A percentile compares a stretch with the other conserved stretches of the same genome.
phyloP scores from a whole-genome alignment of 1,140 invertebrate species.

The Aphelinus atriplicis region DNA sequence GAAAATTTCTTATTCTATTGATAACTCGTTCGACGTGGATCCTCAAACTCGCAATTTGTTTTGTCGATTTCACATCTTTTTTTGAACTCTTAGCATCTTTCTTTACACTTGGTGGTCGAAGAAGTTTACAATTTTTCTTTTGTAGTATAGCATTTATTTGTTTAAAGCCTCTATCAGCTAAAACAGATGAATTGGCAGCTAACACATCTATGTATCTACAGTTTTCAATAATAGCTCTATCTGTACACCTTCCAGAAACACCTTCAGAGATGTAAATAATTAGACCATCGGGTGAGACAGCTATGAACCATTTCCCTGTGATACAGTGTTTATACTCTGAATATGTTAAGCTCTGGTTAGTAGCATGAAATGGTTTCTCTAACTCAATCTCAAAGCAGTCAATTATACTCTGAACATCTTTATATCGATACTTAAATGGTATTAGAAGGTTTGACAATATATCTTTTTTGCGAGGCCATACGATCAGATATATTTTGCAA shows the following conservation, averaged over 20 bases:
- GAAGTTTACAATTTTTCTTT: constrained; percentile 42
- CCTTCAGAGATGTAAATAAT: constrained; percentile 59
- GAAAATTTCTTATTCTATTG: constrained; percentile 54
- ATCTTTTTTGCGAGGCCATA: too few species aligned
- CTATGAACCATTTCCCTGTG: constrained; percentile 62
- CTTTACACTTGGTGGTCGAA: constrained; percentile 58
- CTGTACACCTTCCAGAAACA: constrained; percentile 56
- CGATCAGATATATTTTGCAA: too few species aligned
- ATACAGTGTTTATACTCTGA: constrained; percentile 62
- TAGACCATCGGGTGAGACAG: constrained; percentile 58
- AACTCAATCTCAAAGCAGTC: constrained; percentile 59
- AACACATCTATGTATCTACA: constrained; percentile 49
- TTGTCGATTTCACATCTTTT: constrained; percentile 51
- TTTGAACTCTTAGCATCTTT: constrained; percentile 34
- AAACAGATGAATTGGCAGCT: constrained; percentile 34
- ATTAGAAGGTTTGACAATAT: too few species aligned
- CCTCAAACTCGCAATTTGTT: constrained; percentile 57
- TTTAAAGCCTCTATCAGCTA: too few species aligned
- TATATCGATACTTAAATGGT: constrained; percentile 46
- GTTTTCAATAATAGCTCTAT: constrained; percentile 50
- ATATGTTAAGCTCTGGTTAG: constrained; percentile 59
- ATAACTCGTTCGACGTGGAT: constrained; percentile 61
- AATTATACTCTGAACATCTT: constrained; percentile 49
- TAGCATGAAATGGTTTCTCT: constrained; percentile 53
- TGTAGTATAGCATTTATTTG: too few species aligned